phyloP scores from a whole-genome alignment of 2,113 vertebrate species.

The Zosterops japonicus region DNA sequence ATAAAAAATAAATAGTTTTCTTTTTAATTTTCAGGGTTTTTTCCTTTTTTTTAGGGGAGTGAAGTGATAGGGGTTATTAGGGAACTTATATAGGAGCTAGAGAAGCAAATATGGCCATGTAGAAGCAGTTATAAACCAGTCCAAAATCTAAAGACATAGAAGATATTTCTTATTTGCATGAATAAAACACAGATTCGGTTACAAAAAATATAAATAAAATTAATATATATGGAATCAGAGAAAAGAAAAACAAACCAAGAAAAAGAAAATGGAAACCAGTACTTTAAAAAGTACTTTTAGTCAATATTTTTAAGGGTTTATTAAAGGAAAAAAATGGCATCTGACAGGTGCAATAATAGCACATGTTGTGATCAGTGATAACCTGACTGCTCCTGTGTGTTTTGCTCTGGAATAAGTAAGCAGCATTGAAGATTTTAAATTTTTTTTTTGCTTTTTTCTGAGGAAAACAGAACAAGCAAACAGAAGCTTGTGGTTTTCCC shows the following conservation, averaged over 20 bases:
- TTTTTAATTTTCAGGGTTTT: not conserved
- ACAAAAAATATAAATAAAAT: not conserved
- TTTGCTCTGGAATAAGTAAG: not conserved
- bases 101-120: not conserved
- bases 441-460: not conserved
- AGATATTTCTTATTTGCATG: not conserved
- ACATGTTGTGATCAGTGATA: not conserved
- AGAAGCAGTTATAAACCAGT: not conserved
- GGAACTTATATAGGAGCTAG: not conserved
- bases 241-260: not conserved
- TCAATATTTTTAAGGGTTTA: not conserved
- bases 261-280: not conserved
- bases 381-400: not conserved
- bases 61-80: fast-evolving
- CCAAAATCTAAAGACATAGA: not conserved
- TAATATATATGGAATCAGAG: not conserved
- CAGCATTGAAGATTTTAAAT: not conserved
- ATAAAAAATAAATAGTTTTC: not conserved
- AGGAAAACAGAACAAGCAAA: not conserved
- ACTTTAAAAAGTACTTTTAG: not conserved
- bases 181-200: not conserved
- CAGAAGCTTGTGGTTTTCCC: not conserved
- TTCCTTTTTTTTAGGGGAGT: fast-evolving
- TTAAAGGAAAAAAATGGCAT: not conserved
- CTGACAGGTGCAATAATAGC: not conserved